Evolutionary conservation across 2,113 vertebrate species (phyloP), one percentile per base, ranked within the genome.

Genomic region (Pipa parva): DNA sequence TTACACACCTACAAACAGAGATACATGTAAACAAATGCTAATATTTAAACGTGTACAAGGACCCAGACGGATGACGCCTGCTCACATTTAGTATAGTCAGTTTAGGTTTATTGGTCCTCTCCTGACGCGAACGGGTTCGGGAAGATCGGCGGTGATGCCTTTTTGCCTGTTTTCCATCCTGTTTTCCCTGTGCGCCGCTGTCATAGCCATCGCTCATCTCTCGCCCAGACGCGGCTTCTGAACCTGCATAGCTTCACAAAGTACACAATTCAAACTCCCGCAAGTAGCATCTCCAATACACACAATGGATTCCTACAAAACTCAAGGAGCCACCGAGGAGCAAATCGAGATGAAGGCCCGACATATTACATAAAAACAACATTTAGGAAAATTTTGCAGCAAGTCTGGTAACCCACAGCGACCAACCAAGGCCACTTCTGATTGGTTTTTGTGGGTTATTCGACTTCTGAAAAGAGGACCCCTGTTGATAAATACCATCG

Each of bases 141-240:
- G 94, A 82, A 2, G 96, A 99, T 72, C 93, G 92, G 54, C 95
- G 92, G 76, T 98, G 95, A 67, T 94, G 92, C 68, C 91, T 98
- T 69, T 91, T 90, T 0, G 85, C 82, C 7, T 81, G 72, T 77
- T 92, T 95, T 70, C 91, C 91, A 51, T 99, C 97, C 21, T 86
- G 90, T 55, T 91, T 95, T 21, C 91, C 91, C 1, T 84, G 77
- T 17, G 84, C 69, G 57, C 92, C 91, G n/a, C n/a, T n/a, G 58
- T 98, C 97, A 26, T 89, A 93, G 74, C 92, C 88, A 29, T 98
- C 97, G 54, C 92, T 98, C 82, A 93, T 90, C 76, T 98, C 95
- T 79, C 92, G 97, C 42, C 94, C 89, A 1, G 93, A 97, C 21
- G 92, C 78, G 36, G 90, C 79, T 46, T 98, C 97, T 18, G 92